These are phyloP conservation scores for Eutolmus rufibarbis DNA, from an alignment of 2,888 invertebrate species.

Conservation along the genomic window DNA sequence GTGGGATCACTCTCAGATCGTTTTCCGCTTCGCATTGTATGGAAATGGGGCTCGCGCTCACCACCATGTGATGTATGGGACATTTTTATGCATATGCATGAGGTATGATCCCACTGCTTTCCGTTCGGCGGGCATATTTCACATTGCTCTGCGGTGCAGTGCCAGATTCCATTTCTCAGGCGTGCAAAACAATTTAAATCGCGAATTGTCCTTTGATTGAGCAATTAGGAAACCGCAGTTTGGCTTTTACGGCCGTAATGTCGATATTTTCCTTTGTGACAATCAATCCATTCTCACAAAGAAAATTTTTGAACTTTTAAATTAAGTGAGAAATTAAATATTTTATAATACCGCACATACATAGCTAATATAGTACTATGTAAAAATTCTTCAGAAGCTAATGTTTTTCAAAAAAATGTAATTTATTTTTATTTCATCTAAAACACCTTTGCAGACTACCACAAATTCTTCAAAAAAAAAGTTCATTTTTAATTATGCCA, in stretches of 20 bases:
- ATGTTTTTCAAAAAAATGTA: too few species aligned
- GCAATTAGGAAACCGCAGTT: neutral
- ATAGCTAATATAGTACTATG: too few species aligned
- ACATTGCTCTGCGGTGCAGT: neutral
- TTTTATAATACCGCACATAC: too few species aligned
- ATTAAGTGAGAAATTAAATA: too few species aligned
- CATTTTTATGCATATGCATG: slow-evolving; percentile 4
- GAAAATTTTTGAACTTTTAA: neutral
- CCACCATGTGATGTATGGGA: neutral
- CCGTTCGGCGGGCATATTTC: neutral
- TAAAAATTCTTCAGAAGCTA: too few species aligned
- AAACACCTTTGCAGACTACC: neutral
- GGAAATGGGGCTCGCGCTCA: neutral
- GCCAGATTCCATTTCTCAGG: neutral
- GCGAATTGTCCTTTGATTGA: neutral
- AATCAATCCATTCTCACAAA: neutral
- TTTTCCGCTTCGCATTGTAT: neutral
- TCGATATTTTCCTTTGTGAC: neutral
- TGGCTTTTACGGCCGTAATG: neutral
- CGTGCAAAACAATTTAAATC: neutral
- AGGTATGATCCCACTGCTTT: neutral
- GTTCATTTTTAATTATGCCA: neutral
- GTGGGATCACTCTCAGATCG: neutral
- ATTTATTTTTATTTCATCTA: neutral
- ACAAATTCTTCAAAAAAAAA: neutral